Evolutionary conservation across 1,140 invertebrate genomes (phyloP).

Genomic region (Plodia interpunctella): DNA sequence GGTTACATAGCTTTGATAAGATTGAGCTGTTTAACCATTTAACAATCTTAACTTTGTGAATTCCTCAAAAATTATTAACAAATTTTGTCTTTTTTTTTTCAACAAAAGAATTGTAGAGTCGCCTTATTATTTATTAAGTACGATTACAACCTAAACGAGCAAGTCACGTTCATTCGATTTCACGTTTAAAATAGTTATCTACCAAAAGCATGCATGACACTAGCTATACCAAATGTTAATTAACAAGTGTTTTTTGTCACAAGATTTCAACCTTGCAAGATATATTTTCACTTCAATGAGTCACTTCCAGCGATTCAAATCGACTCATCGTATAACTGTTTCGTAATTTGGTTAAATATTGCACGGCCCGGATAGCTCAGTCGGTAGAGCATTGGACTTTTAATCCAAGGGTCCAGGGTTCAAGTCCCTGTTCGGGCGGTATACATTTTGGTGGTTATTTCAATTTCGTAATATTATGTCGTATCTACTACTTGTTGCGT

Average conservation of each 20-base stretch:
- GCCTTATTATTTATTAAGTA: neutral
- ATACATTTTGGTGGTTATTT: slow-evolving; percentile 4
- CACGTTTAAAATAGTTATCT: neutral
- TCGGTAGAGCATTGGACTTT: slow-evolving; percentile 88
- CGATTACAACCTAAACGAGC: too few species aligned
- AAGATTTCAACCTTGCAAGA: neutral
- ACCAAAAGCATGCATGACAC: neutral
- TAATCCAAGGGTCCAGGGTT: slow-evolving; percentile 88
- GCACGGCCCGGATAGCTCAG: slow-evolving; percentile 83
- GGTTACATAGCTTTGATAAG: slow-evolving; percentile 3
- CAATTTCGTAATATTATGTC: neutral
- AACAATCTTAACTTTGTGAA: neutral
- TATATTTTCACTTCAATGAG: slow-evolving; percentile 5
- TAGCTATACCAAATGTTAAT: slow-evolving; percentile 2
- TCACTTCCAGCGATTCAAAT: slow-evolving; percentile 10
- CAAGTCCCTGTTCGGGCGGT: slow-evolving; percentile 86
- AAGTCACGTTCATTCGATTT: slow-evolving; percentile 5
- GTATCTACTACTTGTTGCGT: too few species aligned
- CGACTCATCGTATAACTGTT: neutral
- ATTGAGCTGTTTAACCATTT: neutral
- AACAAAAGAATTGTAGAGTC: neutral
- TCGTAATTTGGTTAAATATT: neutral
- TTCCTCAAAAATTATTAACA: neutral
- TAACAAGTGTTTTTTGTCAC: neutral
- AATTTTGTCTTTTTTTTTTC: too few species aligned